Base-by-base conservation (phyloP, 2,113 vertebrate species). In the Orycteropus afer region DNA sequence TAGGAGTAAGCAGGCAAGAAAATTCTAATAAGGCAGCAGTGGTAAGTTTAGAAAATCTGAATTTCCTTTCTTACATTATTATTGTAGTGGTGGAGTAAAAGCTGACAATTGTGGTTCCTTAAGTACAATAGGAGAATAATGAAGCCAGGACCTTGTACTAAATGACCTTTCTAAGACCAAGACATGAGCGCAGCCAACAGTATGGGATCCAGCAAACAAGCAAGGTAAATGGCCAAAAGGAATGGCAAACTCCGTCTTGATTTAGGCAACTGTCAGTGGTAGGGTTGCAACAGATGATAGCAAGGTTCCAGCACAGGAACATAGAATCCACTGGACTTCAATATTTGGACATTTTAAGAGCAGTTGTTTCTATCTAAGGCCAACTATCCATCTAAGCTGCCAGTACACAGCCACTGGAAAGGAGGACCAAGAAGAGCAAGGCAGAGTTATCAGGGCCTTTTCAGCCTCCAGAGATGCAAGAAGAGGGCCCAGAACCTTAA, bases 261-360 rank as follows among this genome's bases (percentile, higher is more conserved):
- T 87, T 92, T 95, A 93, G 84, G 63, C 23, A 23, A 87, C 85
- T 91, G 76, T 95, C 92, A 92, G 63, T 55, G 83, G 63, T 51
- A 34, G 10, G 86, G 59, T 81, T 92, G 34, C 81, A 95, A 78
- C 71, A 92, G 89, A 87, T 80, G 81, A 91, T 37, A 83, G 32
- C 25, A 85, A 84, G 63, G 76, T 80, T 32, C 83, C 80, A 57
- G 59, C 47, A 69, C 18, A 45, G 59, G 40, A 53, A 57, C 63
- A 47, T 59, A 59, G 71, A 71, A 93, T 87, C 71, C 80, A 78
- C 59, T 29, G 23, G 45, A 34, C 84, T 80, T 1, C n/a, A 82
- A 93, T 69, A 84, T 53, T 91, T 90, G 71, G 34, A 89, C 91
- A 67, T 90, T 95, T 95, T 74, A 86, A 77, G 83, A 92, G 78